Conservation (phyloP, 2,797 vertebrate genomes). For the Xenops minutus region DNA sequence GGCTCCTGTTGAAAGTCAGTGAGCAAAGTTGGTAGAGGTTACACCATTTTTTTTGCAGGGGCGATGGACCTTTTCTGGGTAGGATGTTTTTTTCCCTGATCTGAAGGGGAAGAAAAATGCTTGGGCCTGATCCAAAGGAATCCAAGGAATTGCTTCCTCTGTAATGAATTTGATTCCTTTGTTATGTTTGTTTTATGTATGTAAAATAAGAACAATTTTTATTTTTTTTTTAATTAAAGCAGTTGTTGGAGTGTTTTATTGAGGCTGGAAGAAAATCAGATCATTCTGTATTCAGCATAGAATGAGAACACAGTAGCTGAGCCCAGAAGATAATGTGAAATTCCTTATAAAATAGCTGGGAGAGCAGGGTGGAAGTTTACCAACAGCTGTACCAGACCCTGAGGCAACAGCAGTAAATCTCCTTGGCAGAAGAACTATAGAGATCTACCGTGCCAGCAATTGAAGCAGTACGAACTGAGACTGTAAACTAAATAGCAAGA, state of each 20-base stretch:
- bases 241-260: neutral
- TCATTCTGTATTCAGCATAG: neutral
- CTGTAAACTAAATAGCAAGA: neutral
- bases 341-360: neutral
- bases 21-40: neutral
- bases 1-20: neutral
- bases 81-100: neutral
- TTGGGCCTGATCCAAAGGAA: neutral
- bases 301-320: neutral
- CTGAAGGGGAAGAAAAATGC: neutral
- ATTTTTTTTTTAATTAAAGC: neutral
- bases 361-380: neutral
- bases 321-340: neutral
- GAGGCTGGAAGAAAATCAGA: neutral
- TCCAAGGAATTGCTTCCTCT: neutral
- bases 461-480: neutral
- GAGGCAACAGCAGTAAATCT: constrained; percentile 17
- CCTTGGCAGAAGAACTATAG: neutral
- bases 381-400: neutral
- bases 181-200: neutral
- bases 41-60: rapidly evolving
- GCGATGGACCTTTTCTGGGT: neutral
- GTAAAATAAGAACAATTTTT: neutral
- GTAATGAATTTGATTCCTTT: neutral
- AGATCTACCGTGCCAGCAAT: neutral